Evolutionary conservation across 53 echinoderm and acorn worm species (phyloP).

Genomic region (Crossaster papposus): DNA sequence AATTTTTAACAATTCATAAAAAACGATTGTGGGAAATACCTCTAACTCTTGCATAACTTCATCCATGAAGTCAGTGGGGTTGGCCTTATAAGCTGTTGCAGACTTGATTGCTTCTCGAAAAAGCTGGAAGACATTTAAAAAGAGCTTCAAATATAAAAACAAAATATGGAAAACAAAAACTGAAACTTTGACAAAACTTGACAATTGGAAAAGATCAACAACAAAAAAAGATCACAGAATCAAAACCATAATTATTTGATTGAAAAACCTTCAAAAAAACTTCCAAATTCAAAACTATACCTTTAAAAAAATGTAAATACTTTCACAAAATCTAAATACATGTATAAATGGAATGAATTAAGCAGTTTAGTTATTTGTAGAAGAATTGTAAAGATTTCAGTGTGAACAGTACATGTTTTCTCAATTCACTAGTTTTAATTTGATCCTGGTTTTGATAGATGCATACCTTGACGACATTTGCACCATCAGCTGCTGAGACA

Average conservation of each 20-base stretch:
- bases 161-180: neutral
- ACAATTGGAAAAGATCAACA: too few species aligned
- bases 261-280: too few species aligned
- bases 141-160: neutral
- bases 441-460: neutral
- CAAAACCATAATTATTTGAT: too few species aligned
- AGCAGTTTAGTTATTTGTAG: too few species aligned
- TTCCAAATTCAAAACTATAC: too few species aligned
- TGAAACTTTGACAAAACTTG: neutral
- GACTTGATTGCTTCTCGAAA: conserved; percentile 93
- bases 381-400: too few species aligned
- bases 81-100: conserved; percentile 88
- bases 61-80: conserved; percentile 98
- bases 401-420: neutral
- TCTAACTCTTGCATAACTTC: conserved; percentile 97
- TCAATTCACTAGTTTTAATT: neutral
- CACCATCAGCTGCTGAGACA: conserved; percentile 97
- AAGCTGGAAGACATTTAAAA: conserved; percentile 57
- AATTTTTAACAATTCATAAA: neutral
- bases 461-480: conserved; percentile 94
- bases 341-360: too few species aligned
- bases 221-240: too few species aligned
- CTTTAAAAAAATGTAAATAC: too few species aligned
- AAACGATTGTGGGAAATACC: conserved; percentile 47
- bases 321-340: too few species aligned